Evolutionary conservation across 2,113 vertebrate genomes (phyloP).

Genomic region (Eolophus roseicapilla): DNA sequence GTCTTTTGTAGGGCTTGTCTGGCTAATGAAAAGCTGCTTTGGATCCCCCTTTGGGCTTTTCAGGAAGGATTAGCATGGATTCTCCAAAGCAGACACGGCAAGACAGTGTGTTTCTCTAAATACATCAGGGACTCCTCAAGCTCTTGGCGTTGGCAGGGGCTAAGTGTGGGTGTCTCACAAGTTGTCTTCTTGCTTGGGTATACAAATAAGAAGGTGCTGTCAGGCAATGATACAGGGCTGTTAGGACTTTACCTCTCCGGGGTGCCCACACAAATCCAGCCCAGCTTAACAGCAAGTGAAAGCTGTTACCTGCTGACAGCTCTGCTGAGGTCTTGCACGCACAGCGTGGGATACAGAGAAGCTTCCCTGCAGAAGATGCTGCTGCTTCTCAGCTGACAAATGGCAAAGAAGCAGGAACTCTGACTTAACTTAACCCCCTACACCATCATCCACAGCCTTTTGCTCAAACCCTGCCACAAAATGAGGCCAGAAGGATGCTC

Average conservation of each 20-base stretch:
- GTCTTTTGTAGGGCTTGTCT: conserved; percentile 47
- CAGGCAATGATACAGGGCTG: not conserved
- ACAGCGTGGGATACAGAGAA: accelerated
- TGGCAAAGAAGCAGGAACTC: not conserved
- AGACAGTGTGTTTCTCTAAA: conserved; percentile 56
- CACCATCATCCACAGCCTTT: accelerated
- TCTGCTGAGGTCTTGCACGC: not conserved
- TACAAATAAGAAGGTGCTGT: conserved; percentile 29
- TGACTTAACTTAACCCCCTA: not conserved
- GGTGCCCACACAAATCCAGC: not conserved
- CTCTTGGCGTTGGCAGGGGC: conserved; percentile 44
- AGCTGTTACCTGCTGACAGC: conserved; percentile 17
- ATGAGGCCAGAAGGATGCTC: not conserved
- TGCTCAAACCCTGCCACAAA: not conserved
- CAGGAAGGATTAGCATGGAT: conserved; percentile 61
- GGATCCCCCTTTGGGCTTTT: conserved; percentile 61
- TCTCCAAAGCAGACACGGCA: conserved; percentile 56
- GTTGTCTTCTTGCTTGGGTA: conserved; percentile 24
- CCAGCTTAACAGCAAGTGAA: not conserved
- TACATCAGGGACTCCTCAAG: conserved; percentile 14
- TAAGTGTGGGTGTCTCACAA: conserved; percentile 22
- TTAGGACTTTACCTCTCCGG: not conserved
- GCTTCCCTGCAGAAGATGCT: not conserved
- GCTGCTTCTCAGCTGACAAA: not conserved
- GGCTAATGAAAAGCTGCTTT: conserved; percentile 66